Percentiles rank a stretch among this genome's conserved stretches.
Evolutionary conservation across 2,113 vertebrate species (phyloP).

Genomic region (Burhinus oedicnemus): DNA sequence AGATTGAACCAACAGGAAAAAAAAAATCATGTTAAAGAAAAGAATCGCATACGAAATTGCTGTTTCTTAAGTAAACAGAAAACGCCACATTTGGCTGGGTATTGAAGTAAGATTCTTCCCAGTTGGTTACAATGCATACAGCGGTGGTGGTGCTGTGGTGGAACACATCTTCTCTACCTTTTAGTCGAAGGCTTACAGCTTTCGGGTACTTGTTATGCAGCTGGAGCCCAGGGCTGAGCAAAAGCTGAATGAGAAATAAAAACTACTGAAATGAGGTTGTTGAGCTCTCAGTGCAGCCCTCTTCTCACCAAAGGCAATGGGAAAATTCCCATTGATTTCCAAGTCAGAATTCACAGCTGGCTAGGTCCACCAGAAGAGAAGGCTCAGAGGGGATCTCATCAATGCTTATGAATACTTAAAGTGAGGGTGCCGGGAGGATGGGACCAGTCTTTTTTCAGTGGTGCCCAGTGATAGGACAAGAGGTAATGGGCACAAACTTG

Average conservation of each 20-base stretch:
- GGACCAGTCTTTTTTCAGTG: no score
- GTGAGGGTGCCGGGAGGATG: no score
- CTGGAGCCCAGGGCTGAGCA: background rate
- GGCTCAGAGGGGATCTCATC: no score
- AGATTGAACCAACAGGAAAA: background rate
- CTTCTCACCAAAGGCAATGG: background rate
- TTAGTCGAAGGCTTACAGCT: background rate
- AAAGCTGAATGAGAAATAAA: background rate
- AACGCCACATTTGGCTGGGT: background rate
- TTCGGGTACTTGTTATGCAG: accelerated
- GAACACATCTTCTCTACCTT: background rate
- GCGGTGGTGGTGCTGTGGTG: background rate
- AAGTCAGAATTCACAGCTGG: background rate
- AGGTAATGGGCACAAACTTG: no score
- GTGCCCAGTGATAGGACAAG: no score
- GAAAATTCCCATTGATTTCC: background rate
- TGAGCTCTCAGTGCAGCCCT: background rate
- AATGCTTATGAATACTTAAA: no score
- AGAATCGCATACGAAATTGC: background rate
- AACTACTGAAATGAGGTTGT: background rate
- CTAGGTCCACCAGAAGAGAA: background rate
- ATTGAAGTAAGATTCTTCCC: background rate
- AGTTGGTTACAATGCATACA: background rate
- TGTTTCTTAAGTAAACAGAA: background rate
- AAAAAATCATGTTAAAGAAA: background rate